These are phyloP conservation scores for Ophthalmolycus amberensis DNA, from an alignment of 2,113 vertebrate genomes.

Conservation along the genomic window DNA sequence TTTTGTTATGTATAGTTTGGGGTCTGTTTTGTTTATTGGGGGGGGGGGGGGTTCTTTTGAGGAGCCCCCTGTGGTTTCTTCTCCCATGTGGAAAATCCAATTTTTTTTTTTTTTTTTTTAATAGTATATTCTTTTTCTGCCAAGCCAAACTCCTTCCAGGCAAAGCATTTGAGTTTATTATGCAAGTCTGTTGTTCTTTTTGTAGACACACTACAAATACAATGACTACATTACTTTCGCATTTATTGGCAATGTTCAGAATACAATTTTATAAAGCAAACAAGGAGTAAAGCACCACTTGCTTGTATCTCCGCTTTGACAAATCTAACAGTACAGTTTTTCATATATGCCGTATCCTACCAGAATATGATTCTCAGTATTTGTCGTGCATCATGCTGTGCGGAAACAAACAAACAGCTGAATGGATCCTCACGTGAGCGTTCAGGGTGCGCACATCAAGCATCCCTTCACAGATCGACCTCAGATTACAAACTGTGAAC, in stretches of 20 bases:
- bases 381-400: background rate
- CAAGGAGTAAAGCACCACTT: background rate
- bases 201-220: background rate
- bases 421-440: background rate
- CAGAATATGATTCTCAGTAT: background rate
- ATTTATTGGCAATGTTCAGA: conserved; percentile 11
- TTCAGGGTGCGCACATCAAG: background rate
- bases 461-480: background rate
- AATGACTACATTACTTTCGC: background rate
- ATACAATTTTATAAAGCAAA: conserved; percentile 5
- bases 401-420: no score
- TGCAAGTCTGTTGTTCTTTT: background rate
- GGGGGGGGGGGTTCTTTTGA: background rate
- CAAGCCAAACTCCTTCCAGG: background rate
- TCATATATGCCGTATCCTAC: background rate
- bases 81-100: conserved; percentile 3
- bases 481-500: background rate
- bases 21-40: background rate
- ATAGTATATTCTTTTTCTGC: background rate
- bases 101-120: conserved; percentile 6
- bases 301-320: background rate
- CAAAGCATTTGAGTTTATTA: background rate
- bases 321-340: background rate
- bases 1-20: conserved; percentile 7
- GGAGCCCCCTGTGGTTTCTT: conserved; percentile 23